Evolutionary conservation across 2,888 invertebrate genomes (phyloP), one percentile per base, ranked within the genome.

Genomic region (Drosophila merina): DNA sequence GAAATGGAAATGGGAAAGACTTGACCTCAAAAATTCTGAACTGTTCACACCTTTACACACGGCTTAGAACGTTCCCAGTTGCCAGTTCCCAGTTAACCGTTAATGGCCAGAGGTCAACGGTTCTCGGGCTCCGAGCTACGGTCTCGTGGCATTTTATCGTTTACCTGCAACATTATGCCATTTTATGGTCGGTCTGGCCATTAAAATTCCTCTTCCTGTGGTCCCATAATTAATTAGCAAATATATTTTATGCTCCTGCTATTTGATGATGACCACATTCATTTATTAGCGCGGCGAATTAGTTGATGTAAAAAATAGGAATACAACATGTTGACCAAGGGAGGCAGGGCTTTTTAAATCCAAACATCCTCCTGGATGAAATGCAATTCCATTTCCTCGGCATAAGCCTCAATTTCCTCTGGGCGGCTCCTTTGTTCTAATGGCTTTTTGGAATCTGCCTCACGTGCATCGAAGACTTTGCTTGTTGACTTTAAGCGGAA

Each of bases 361-460:
- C n/a, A 40, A 14, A 14, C 44, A 25, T 25, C 44, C 44, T 20
- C 44, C 9, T 10, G 8, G 6, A 8, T 14, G 8, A 9, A 12
- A 7, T 28, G 25, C 30, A 51, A 45, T 48, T 52, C 47, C 40
- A 38, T n/a, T 67, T 55, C 36, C 51, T 52, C 12, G 69, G 52
- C 31, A 49, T 60, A 66, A 78, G 79, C 79, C 76, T 72, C 72
- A 57, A 55, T 82, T 86, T 85, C 79, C 69, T 58, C 28, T 44
- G 9, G 62, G 72, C 86, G 83, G 86, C 72, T 69, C 55, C 77
- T 76, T 81, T 81, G 81, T 81, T 82, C 75, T 74, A 71, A 62
- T 50, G 48, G 66, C 38, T 64, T 75, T 71, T 75, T 54, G 72
- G 75, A 69, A 63, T 57, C 60, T 70, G 71, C 71, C 66, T 76